Percentiles rank a stretch among this genome's conserved stretches.
phyloP scores from a whole-genome alignment of 2,888 invertebrate species.

The Blastobasis adustella region DNA sequence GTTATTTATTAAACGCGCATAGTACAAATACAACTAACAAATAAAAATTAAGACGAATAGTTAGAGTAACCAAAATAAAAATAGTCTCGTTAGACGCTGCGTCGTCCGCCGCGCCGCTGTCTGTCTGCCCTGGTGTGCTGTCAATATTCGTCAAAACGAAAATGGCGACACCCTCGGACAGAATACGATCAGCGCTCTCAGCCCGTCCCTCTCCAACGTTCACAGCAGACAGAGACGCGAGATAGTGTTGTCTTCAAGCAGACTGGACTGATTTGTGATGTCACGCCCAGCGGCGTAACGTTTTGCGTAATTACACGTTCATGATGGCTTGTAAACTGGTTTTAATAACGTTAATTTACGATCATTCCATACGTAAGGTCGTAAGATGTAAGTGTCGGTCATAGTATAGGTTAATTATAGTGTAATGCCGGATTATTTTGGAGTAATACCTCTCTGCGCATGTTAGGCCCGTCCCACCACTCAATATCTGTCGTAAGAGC shows the following conservation, averaged over 20 bases:
- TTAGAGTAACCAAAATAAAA: slow-evolving; percentile 70
- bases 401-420: slow-evolving; percentile 51
- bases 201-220: slow-evolving; percentile 40
- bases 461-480: slow-evolving; percentile 72
- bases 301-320: slow-evolving; percentile 71
- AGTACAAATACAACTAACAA: not conserved
- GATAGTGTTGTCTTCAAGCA: slow-evolving; percentile 59
- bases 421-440: slow-evolving; percentile 38
- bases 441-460: slow-evolving; percentile 67
- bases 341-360: slow-evolving; percentile 67
- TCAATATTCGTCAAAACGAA: slow-evolving; percentile 84
- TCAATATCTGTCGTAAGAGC: slow-evolving; percentile 72
- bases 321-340: slow-evolving; percentile 65
- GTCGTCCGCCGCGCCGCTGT: slow-evolving; percentile 70
- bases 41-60: not conserved
- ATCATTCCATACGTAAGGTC: slow-evolving; percentile 56
- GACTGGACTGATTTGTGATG: slow-evolving; percentile 72
- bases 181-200: slow-evolving; percentile 69
- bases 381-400: slow-evolving; percentile 55
- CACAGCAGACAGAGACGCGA: not conserved
- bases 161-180: slow-evolving; percentile 80
- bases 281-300: slow-evolving; percentile 75
- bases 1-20: not conserved
- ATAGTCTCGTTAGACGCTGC: slow-evolving; percentile 66
- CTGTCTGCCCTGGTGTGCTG: slow-evolving; percentile 76